These are phyloP conservation scores for Drosophila neocordata DNA, from an alignment of 1,140 invertebrate species.

Conservation along the genomic window DNA sequence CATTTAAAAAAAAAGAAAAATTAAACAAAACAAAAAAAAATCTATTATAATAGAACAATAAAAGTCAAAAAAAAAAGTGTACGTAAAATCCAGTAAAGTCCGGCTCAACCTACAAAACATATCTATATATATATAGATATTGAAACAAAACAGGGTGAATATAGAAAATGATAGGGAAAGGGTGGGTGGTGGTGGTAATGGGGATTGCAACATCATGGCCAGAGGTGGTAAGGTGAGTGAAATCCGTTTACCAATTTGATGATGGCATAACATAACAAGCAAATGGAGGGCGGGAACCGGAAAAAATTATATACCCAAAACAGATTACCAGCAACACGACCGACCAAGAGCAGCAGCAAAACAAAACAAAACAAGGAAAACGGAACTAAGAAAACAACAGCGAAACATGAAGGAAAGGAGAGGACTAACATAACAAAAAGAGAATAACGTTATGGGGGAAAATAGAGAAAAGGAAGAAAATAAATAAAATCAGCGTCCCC, in stretches of 20 bases:
- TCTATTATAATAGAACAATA: background rate
- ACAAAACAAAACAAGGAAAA: conserved; percentile 33
- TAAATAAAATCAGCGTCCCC: conserved; percentile 38
- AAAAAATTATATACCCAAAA: conserved; percentile 66
- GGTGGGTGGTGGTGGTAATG: background rate
- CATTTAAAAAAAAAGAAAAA: background rate
- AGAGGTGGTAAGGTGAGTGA: conserved; percentile 26
- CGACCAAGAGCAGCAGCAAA: background rate
- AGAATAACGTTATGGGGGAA: conserved; percentile 41
- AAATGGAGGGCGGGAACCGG: conserved; percentile 31
- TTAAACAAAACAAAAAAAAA: background rate
- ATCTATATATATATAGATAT: background rate
- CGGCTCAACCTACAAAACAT: background rate
- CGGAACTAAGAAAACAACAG: conserved; percentile 31
- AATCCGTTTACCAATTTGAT: conserved; percentile 24
- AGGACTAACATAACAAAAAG: conserved; percentile 17
- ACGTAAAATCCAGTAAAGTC: background rate
- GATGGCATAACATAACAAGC: conserved; percentile 26
- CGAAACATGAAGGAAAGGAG: background rate
- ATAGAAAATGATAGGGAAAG: conserved; percentile 2
- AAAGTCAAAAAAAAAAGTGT: background rate
- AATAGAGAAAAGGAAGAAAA: conserved; percentile 33
- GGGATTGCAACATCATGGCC: background rate
- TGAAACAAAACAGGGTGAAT: background rate
- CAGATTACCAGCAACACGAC: conserved; percentile 49